Percentiles rank a stretch among this genome's conserved stretches.
phyloP scores from a whole-genome alignment of 1,140 invertebrate species.

The Meloidogyne chitwoodi region DNA sequence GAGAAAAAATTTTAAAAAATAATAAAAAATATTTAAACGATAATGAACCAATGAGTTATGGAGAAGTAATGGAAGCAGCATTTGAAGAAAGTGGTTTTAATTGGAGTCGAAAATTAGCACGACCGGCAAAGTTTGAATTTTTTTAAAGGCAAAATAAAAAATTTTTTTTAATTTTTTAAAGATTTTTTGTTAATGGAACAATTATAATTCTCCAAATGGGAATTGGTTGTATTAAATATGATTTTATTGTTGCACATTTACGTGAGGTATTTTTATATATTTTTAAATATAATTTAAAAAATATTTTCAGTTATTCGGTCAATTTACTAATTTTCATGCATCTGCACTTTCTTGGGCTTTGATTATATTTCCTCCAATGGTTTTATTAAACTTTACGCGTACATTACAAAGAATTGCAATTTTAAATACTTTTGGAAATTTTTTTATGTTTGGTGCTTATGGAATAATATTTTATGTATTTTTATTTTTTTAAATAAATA shows the following conservation, averaged over 20 bases:
- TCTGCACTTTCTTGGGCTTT: constrained; percentile 30
- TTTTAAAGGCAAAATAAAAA: not conserved
- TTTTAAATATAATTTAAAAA: not conserved
- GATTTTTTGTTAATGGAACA: constrained; percentile 19
- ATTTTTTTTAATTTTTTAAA: not conserved
- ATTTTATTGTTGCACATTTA: constrained; percentile 48
- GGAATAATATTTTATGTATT: constrained; percentile 40
- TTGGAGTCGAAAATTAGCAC: constrained; percentile 26
- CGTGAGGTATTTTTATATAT: constrained; percentile 3
- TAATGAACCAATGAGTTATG: constrained; percentile 45
- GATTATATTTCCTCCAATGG: constrained; percentile 36
- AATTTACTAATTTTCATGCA: constrained; percentile 30
- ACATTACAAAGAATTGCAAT: constrained; percentile 33
- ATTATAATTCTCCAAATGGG: constrained; percentile 43
- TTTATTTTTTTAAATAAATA: not conserved
- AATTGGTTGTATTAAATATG: constrained; percentile 50
- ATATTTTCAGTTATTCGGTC: constrained; percentile 38
- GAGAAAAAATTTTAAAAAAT: not conserved
- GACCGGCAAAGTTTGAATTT: constrained; percentile 20
- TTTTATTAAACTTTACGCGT: constrained; percentile 31
- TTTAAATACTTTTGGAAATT: constrained; percentile 40
- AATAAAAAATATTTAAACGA: constrained; percentile 22
- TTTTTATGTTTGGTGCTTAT: constrained; percentile 46
- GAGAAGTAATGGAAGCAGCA: constrained; percentile 45
- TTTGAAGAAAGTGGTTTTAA: constrained; percentile 39